Base-by-base conservation (phyloP, 30 jellyfish, hydroid and myxozoan species). In the Aurelia coerulea region DNA sequence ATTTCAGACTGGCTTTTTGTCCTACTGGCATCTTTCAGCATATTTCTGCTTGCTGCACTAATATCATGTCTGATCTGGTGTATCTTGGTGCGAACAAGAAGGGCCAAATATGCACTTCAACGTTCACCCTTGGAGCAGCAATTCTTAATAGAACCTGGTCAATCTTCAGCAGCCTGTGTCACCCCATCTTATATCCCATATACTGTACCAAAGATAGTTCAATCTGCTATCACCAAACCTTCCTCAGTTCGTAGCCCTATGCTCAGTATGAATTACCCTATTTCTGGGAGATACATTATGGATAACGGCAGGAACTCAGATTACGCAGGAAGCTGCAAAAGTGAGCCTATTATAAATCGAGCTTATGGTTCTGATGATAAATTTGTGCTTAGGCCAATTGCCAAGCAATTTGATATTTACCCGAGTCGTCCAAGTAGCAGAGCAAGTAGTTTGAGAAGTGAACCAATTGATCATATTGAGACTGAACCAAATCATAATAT, bases 371-470 rank as follows among this genome's bases (percentile, higher is more conserved):
- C 71, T 1, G 98, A 92, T 53, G 97, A 88, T 32, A 88, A 88
- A 32, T 63, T 52, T 49, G 49, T 73, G 53, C 67, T 66, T 34
- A 81, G 92, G 69, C 62, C 65, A 2, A 46, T 87, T 66, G 74
- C 85, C 31, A 78, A 63, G 39, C 58, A 39, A 14, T 17, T 29
- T 7, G 76, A 70, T 5, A 54, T 75, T 35, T 49, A 59, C 42
- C 74, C 14, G 6, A 90, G 97, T 53, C 74, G 81, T 4, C 85
- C 92, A 33, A 88, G 97, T 68, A 92, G 97, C 86, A 71, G 97
- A 64, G 82, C 78, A 10, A 74, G 89, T 68, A 92, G 98, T 81
- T 32, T 86, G 18, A 72, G 76, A 63, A 83, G 91, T 64, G 84
- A 77, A 11, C 79, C 75, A 33, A 56, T 39, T 62, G 76, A 34